A percentile compares a stretch with the other conserved stretches of the same genome.
Conservation (phyloP, 2,113 vertebrate species). For the Bubalus kerabau region DNA sequence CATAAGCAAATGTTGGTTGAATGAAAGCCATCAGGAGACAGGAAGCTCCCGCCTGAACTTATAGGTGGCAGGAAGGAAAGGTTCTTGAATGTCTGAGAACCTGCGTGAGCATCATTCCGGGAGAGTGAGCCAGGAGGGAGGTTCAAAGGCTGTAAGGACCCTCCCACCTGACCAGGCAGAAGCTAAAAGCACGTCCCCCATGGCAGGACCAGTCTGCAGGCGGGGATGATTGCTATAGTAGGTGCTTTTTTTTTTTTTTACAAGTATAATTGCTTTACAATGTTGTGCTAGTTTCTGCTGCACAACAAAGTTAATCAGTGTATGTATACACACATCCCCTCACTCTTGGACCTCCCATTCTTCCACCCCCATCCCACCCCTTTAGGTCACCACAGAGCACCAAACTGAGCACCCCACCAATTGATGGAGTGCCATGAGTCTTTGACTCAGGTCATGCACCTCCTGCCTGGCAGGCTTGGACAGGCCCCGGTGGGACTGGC, state of each 20-base stretch:
- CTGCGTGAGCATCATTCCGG: neutral
- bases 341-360: neutral
- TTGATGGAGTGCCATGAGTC: neutral
- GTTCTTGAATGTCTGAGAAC: neutral
- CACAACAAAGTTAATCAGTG: neutral
- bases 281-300: neutral
- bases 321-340: neutral
- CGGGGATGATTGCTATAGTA: neutral
- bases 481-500: fast-evolving
- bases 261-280: neutral
- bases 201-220: neutral
- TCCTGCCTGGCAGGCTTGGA: no score
- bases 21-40: neutral
- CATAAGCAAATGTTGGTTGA: neutral
- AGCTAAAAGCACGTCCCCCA: neutral
- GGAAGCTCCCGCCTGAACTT: neutral
- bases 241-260: neutral
- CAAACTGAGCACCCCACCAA: neutral
- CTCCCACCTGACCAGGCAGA: neutral
- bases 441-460: neutral
- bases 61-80: neutral
- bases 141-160: neutral
- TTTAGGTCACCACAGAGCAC: neutral
- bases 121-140: no score
- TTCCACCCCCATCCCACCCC: neutral